Base-by-base conservation (phyloP, 1,140 invertebrate genomes). In the Euura lappo region DNA sequence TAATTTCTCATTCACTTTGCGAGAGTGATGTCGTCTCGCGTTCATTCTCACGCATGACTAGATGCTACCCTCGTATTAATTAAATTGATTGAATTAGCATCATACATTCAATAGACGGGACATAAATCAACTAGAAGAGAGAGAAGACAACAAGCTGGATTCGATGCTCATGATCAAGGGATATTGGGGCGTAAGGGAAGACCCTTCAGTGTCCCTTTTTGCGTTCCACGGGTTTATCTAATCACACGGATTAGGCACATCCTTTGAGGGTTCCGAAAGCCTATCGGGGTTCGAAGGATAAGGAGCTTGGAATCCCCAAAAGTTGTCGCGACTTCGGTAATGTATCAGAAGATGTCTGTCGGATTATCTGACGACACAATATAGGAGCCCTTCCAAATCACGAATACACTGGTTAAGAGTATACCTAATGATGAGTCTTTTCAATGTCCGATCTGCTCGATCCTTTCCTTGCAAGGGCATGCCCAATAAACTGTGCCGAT, bases 331-430 rank as follows among this genome's bases (percentile, higher is more conserved):
- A n/a, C 51, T 60, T 60, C 13, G 8, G 13, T n/a, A n/a, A n/a
- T 60, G 51, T 60, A 60, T 60, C 51, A n/a, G 51, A 60, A n/a
- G 51, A n/a, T 60, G 51, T 60, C 8, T 60, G 8, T 60, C 51
- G 51, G 51, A 60, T 60, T 60, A 11, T n/a, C 51, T 60, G 51
- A 60, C 13, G 13, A 60, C 13, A n/a, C 13, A 60, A 60, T 60
- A 60, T 60, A 28, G 28, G 28, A 28, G 28, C 28, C 28, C 28
- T 28, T 28, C 28, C 28, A 28, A 28, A 28, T 28, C 28, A 28
- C 28, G 28, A 28, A 28, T 28, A 28, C 28, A 28, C 28, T 28
- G 28, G 28, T 28, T 28, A 28, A 28, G 28, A 28, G 28, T 28
- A 28, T 28, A 60, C 51, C 51, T n/a, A 11, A 11, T 60, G 13